Percentiles rank a stretch among this genome's conserved stretches.
phyloP scores from a whole-genome alignment of 1,140 invertebrate genomes.

The Chironomus tepperi region DNA sequence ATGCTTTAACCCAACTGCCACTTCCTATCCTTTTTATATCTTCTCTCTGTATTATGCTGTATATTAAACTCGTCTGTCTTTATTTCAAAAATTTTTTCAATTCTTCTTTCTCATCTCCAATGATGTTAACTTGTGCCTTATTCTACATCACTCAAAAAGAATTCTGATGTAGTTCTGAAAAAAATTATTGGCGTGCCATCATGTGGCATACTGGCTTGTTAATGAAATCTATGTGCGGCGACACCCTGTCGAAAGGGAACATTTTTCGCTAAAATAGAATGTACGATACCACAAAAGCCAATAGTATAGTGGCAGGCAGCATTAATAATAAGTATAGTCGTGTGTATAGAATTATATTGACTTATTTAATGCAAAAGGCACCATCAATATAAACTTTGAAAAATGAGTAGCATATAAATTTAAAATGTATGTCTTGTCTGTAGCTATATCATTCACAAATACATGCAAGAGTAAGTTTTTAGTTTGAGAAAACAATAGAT shows the following conservation, averaged over 20 bases:
- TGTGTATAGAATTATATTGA: conserved; percentile 11
- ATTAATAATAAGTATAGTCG: background rate
- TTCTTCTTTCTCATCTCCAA: too few relatives aligned
- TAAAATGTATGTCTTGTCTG: too few relatives aligned
- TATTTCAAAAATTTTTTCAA: too few relatives aligned
- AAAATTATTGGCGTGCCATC: background rate
- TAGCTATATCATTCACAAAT: too few relatives aligned
- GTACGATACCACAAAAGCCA: background rate
- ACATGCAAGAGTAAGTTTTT: too few relatives aligned
- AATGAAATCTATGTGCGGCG: background rate
- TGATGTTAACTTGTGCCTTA: too few relatives aligned
- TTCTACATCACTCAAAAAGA: too few relatives aligned
- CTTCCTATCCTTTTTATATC: background rate
- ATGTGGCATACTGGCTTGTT: background rate
- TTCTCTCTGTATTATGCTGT: too few relatives aligned
- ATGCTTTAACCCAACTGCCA: background rate
- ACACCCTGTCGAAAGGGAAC: conserved; percentile 5
- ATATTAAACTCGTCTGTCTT: too few relatives aligned
- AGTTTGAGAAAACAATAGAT: too few relatives aligned
- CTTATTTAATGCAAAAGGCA: conserved; percentile 13
- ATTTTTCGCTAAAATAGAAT: background rate
- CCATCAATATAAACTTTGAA: conserved; percentile 6
- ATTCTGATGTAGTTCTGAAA: too few relatives aligned
- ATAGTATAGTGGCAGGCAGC: background rate
- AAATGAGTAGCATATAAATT: too few relatives aligned